A percentile compares a stretch with the other conserved stretches of the same genome.
These are phyloP conservation scores for Diphyllodes magnificus DNA, from an alignment of 2,113 vertebrate species.

Conservation along the genomic window DNA sequence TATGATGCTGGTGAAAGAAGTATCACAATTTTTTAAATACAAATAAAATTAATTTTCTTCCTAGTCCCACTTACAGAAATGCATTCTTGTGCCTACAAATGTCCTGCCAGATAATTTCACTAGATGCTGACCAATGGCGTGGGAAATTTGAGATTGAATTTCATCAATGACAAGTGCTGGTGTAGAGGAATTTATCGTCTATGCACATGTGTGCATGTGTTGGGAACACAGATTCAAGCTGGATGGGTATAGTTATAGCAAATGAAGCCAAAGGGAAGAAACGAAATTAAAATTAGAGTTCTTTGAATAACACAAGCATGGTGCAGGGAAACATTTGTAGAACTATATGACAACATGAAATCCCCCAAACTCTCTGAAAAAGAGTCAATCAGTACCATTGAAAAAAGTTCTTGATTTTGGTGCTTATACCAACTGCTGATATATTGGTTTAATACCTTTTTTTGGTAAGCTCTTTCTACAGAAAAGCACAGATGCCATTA, in stretches of 20 bases:
- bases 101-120: not conserved
- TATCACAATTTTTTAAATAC: not conserved
- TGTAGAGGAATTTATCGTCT: not conserved
- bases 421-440: not conserved
- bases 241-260: not conserved
- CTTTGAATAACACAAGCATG: not conserved
- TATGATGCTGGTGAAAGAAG: not conserved
- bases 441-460: not conserved
- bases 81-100: not conserved
- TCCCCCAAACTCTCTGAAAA: not conserved
- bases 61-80: not conserved
- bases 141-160: not conserved
- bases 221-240: not conserved
- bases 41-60: not conserved
- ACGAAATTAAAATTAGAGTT: not conserved
- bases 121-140: not conserved
- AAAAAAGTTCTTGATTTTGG: not conserved
- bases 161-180: not conserved
- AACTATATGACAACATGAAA: not conserved
- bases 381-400: not conserved
- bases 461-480: not conserved
- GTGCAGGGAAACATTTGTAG: not conserved
- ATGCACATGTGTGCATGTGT: fast-evolving
- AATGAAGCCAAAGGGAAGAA: not conserved
- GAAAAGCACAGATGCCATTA: not conserved